Percentiles rank a stretch among this genome's conserved stretches.
These are phyloP conservation scores for Bos indicus DNA, from an alignment of 2,113 vertebrate species.

Conservation along the genomic window DNA sequence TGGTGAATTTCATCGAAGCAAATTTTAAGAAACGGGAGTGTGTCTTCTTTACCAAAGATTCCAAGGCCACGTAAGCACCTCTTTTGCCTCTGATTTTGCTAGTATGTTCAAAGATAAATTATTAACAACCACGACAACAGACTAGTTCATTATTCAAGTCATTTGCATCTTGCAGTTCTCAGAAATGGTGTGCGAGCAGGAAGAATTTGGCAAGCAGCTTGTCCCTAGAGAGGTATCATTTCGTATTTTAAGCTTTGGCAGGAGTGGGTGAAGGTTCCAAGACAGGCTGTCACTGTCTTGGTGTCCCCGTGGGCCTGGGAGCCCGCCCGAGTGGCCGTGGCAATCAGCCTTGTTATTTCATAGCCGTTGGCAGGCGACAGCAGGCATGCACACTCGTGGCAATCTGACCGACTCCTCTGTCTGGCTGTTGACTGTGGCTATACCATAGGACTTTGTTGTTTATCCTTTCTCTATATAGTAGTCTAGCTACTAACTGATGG, in stretches of 20 bases:
- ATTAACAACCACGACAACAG: not conserved
- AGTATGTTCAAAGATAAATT: not conserved
- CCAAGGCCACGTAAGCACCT: slow-evolving; percentile 81
- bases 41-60: slow-evolving; percentile 83
- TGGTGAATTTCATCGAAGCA: slow-evolving; percentile 82
- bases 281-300: not conserved
- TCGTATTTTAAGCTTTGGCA: not conserved
- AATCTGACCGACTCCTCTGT: not conserved
- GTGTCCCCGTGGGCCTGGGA: not conserved
- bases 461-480: not conserved
- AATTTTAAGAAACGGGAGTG: slow-evolving; percentile 87
- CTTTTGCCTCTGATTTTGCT: not conserved
- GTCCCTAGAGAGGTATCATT: not conserved
- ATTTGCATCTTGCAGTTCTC: not conserved
- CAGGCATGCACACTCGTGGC: fast-evolving
- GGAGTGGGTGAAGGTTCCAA: not conserved
- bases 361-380: fast-evolving
- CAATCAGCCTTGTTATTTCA: fast-evolving
- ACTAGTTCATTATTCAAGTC: not conserved
- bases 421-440: not conserved
- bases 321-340: fast-evolving
- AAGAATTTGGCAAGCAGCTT: not conserved
- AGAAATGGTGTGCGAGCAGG: not conserved
- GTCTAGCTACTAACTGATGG: not conserved
- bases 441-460: not conserved